Evolutionary conservation across 2,888 invertebrate species (phyloP), one percentile per base, ranked within the genome.

Genomic region (Prionchulus punctatus): DNA sequence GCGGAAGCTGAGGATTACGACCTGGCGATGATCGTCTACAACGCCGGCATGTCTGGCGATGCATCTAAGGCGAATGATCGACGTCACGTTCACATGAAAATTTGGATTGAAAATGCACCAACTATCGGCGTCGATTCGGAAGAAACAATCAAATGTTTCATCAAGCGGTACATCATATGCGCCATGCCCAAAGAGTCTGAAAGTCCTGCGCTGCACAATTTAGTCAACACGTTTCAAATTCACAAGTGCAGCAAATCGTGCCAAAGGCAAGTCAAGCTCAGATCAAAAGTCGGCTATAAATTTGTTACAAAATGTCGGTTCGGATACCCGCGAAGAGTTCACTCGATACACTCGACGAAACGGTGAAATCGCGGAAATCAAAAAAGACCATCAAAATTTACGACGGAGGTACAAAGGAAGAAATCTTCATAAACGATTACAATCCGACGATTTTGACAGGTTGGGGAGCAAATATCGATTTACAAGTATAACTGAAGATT

Each of bases 1-100:
- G 18, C 18, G 36, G 36, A 36, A 18, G 36, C 36, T 18, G 36
- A 36, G 36, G 30, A 48, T n/a, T 54, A 49, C 30, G 47, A 43
- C 2, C 18, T n/a, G 45, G 54, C 50, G 4, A 2, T 55, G 26
- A 23, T 55, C 12, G 50, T 55, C 3, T 54, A 55, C 55, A 55
- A 55, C 31, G 55, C 55, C 15, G 54, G 55, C 27, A 48, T 28
- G 4, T 3, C 26, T 18, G 55, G 55, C 28, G 49, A 28, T 15
- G 21, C 25, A n/a, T 12, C 2, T 2, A 30, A 51, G 42, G 26
- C 7, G 4, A n/a, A 31, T 30, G 31, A 3, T 25, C 15, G 21
- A 51, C 21, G 2, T 28, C 2, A 53, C 21, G 43, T 53, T 2
- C 53, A 53, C 25, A 21, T 18, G 51, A 21, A 43, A 7, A 43